Evolutionary conservation across 2,888 invertebrate species (phyloP).

Genomic region (Allolobophora icterica): DNA sequence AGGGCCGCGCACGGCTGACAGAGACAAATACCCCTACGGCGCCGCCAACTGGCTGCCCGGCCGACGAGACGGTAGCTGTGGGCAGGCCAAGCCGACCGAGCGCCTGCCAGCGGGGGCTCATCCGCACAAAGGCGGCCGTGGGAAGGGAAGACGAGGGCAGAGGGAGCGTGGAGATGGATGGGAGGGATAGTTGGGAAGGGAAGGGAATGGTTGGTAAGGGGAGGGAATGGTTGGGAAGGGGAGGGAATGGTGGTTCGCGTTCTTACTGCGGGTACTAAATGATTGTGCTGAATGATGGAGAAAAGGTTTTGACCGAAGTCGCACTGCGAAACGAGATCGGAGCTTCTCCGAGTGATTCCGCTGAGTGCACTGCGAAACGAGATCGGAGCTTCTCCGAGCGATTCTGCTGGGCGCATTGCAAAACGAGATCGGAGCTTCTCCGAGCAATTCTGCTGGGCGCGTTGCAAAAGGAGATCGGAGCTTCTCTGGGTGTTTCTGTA

Average conservation of each 20-base stretch:
- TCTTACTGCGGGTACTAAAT: not conserved
- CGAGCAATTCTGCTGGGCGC: too few relatives aligned
- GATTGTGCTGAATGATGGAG: not conserved
- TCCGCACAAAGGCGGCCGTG: not conserved
- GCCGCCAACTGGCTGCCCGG: not conserved
- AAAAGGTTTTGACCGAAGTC: not conserved
- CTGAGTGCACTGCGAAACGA: too few relatives aligned
- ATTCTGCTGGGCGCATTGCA: too few relatives aligned
- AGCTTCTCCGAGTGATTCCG: not conserved
- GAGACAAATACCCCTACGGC: conserved; percentile 2
- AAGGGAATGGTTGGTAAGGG: not conserved
- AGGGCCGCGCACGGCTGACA: not conserved
- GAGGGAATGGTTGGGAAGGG: not conserved
- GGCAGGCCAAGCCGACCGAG: not conserved
- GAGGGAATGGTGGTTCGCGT: not conserved
- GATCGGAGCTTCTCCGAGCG: too few relatives aligned
- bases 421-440: too few relatives aligned
- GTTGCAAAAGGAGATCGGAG: too few relatives aligned
- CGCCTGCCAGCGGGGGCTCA: not conserved
- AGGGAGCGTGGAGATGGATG: too few relatives aligned
- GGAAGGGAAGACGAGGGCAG: not conserved
- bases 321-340: not conserved
- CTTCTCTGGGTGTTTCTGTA: too few relatives aligned
- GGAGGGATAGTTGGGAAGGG: not conserved
- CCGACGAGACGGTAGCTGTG: not conserved